These are phyloP conservation scores for Pedetes capensis DNA, from an alignment of 2,113 vertebrate genomes.

Conservation along the genomic window DNA sequence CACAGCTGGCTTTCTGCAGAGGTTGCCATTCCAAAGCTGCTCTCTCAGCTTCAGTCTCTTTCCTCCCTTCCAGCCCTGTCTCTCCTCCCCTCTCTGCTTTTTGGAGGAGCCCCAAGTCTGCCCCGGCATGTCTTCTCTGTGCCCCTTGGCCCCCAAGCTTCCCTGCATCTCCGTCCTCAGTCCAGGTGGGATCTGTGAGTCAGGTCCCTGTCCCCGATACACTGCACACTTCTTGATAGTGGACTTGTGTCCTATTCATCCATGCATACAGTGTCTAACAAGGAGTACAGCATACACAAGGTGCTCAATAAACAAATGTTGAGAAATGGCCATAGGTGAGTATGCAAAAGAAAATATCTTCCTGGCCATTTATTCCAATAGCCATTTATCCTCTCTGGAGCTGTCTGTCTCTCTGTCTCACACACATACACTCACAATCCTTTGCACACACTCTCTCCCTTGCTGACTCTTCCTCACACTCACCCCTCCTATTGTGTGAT, in stretches of 20 bases:
- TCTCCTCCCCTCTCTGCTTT: background rate
- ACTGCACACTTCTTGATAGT: accelerated
- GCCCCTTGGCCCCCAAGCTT: accelerated
- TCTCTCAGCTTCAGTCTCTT: background rate
- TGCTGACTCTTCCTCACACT: background rate
- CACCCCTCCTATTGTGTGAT: background rate
- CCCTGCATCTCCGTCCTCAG: background rate
- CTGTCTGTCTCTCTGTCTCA: background rate
- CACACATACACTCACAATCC: background rate
- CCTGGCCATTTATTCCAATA: background rate
- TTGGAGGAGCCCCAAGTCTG: background rate
- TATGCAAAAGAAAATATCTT: background rate
- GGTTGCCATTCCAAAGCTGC: accelerated
- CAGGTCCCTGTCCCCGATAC: background rate
- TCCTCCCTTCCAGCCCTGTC: no score
- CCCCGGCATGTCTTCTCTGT: background rate
- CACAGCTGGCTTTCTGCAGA: background rate
- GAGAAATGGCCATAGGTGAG: background rate
- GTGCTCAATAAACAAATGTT: background rate
- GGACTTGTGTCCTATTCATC: background rate
- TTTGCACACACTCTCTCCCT: background rate
- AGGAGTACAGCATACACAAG: background rate
- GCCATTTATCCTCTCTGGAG: no score
- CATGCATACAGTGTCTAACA: background rate
- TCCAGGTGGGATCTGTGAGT: background rate